A percentile compares a stretch with the other conserved stretches of the same genome.
Conservation (phyloP, 2,797 vertebrate genomes). For the Amphiprion clarkii region DNA sequence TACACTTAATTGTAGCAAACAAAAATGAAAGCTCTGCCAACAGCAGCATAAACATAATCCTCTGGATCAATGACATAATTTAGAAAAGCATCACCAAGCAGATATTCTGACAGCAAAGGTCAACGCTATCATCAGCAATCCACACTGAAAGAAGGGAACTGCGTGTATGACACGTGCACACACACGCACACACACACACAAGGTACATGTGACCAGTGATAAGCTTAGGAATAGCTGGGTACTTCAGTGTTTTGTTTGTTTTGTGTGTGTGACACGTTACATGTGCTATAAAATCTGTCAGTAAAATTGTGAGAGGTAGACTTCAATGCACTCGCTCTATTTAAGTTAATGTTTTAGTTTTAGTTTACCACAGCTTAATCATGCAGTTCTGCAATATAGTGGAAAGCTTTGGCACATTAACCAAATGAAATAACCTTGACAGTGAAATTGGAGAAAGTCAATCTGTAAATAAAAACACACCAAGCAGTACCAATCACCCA, state of each 20-base stretch:
- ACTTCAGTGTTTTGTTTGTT: background rate
- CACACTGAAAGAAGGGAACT: constrained; percentile 10
- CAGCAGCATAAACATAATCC: constrained; percentile 40
- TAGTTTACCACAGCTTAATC: background rate
- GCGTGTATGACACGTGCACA: background rate
- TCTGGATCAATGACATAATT: constrained; percentile 47
- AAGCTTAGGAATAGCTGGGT: background rate
- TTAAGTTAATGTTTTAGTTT: background rate
- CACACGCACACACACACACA: no score
- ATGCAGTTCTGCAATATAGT: background rate
- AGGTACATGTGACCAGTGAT: no score
- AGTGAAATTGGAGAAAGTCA: background rate
- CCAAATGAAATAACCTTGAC: background rate
- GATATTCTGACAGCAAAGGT: constrained; percentile 62
- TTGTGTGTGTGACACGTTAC: background rate
- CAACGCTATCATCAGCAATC: constrained; percentile 47
- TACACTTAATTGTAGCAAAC: constrained; percentile 28
- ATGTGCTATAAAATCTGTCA: background rate
- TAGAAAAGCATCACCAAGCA: constrained; percentile 40
- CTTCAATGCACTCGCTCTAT: background rate
- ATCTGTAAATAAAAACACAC: background rate
- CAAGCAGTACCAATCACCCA: background rate
- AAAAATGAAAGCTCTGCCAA: constrained; percentile 30
- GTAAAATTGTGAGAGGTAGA: background rate
- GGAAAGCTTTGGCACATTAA: background rate